Percentiles rank a stretch among this genome's conserved stretches.
These are phyloP conservation scores for Pharmacophagus antenor DNA, from an alignment of 2,888 invertebrate genomes.

Conservation along the genomic window DNA sequence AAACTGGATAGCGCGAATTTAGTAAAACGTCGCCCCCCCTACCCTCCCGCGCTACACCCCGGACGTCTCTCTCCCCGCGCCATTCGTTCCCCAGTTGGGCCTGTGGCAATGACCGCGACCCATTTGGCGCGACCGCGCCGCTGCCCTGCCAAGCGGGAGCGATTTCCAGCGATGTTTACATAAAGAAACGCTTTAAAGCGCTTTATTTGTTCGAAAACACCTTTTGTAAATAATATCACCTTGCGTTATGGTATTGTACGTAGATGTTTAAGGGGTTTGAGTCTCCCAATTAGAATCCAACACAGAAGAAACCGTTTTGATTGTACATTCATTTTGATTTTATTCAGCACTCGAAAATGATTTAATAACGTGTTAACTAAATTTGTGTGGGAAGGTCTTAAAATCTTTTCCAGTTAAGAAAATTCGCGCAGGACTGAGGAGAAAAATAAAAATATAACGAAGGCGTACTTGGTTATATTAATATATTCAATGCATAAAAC, in stretches of 20 bases:
- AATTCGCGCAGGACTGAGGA: too few relatives aligned
- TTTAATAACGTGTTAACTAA: too few relatives aligned
- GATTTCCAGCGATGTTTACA: constrained; percentile 27
- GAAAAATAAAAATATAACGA: too few relatives aligned
- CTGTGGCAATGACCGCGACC: constrained; percentile 32
- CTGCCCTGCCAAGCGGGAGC: constrained; percentile 31
- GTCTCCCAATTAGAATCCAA: neutral
- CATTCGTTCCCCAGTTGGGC: constrained; percentile 23
- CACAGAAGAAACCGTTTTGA: neutral
- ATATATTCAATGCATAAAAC: too few relatives aligned
- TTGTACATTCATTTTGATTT: too few relatives aligned
- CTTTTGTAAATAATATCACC: constrained; percentile 26
- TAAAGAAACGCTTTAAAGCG: constrained; percentile 30
- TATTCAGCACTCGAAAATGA: too few relatives aligned
- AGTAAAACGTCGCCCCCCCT: neutral
- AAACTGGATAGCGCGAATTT: constrained; percentile 22
- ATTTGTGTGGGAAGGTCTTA: too few relatives aligned
- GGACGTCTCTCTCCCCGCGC: constrained; percentile 9
- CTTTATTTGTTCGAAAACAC: constrained; percentile 28
- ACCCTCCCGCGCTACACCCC: constrained; percentile 2
- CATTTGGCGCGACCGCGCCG: constrained; percentile 30
- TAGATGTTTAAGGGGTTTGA: neutral
- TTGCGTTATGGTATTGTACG: constrained; percentile 5
- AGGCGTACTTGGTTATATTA: too few relatives aligned
- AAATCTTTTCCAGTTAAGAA: too few relatives aligned